A percentile compares a stretch with the other conserved stretches of the same genome.
Conservation (phyloP, 2,888 invertebrate species). For the Tetragonisca angustula region DNA sequence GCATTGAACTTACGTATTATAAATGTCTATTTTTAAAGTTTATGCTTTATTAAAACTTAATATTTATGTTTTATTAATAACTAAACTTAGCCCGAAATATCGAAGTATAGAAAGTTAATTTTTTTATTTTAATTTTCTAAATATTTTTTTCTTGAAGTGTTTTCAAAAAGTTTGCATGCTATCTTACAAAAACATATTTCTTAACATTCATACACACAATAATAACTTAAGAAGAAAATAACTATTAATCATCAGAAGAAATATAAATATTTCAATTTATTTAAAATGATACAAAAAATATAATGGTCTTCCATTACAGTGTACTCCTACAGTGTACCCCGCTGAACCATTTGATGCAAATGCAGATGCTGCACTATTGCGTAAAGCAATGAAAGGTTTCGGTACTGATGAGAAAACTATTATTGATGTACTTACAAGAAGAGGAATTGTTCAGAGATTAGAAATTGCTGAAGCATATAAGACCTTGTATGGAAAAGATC, state of each 20-base stretch:
- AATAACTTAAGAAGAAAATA: constrained; percentile 4
- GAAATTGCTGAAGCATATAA: constrained; percentile 96
- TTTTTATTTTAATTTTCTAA: background rate
- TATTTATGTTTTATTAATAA: background rate
- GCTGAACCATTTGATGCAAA: constrained; percentile 94
- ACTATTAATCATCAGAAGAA: background rate
- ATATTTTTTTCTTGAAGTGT: background rate
- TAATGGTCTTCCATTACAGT: constrained; percentile 85
- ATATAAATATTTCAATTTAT: constrained; percentile 8
- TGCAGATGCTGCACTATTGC: constrained; percentile 92
- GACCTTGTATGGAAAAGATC: constrained; percentile 93
- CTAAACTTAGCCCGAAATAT: background rate
- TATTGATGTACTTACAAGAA: constrained; percentile 94
- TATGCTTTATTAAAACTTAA: background rate
- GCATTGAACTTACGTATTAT: background rate
- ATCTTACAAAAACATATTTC: background rate
- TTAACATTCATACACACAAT: background rate
- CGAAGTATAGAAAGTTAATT: background rate
- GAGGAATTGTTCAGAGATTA: constrained; percentile 95
- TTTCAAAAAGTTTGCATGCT: background rate
- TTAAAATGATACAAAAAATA: constrained; percentile 4
- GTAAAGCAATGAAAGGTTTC: constrained; percentile 97
- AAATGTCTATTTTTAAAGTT: background rate
- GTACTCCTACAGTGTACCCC: constrained; percentile 94
- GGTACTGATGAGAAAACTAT: constrained; percentile 97